Percentiles rank a stretch among this genome's conserved stretches.
phyloP scores from a whole-genome alignment of 2,888 invertebrate species.

The Coronaproctus castanopsis region DNA sequence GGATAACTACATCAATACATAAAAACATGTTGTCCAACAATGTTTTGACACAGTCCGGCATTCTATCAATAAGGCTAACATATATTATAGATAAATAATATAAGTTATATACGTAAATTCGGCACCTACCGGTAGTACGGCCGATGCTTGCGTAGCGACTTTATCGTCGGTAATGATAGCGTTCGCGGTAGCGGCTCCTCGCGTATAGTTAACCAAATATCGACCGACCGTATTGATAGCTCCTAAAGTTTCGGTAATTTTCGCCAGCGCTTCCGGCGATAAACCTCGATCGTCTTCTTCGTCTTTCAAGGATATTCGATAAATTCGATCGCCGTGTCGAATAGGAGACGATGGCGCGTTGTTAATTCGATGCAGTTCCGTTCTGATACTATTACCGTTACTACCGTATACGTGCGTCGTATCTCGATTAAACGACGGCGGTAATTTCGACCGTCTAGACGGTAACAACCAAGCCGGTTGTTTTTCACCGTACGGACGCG shows the following conservation, averaged over 20 bases:
- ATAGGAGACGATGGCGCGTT: not conserved
- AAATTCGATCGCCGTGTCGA: not conserved
- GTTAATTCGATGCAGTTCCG: not conserved
- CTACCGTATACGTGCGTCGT: not conserved
- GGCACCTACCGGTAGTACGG: slow-evolving; percentile 10
- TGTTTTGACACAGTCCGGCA: too few relatives aligned
- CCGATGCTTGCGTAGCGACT: slow-evolving; percentile 7
- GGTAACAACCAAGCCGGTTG: not conserved
- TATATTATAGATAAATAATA: too few relatives aligned
- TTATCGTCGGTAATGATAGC: slow-evolving; percentile 9
- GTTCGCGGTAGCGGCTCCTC: slow-evolving; percentile 23
- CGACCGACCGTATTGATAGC: slow-evolving; percentile 70
- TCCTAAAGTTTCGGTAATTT: slow-evolving; percentile 42
- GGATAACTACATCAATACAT: too few relatives aligned
- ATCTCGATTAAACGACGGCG: not conserved
- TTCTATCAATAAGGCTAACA: too few relatives aligned
- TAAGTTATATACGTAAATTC: too few relatives aligned
- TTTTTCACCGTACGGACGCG: not conserved
- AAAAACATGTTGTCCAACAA: too few relatives aligned
- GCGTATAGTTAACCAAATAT: slow-evolving; percentile 62
- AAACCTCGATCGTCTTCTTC: slow-evolving; percentile 16
- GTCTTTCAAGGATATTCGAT: not conserved
- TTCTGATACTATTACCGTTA: too few relatives aligned
- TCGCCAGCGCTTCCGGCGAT: slow-evolving; percentile 26
- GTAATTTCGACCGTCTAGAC: not conserved